Conservation (phyloP, 2,888 invertebrate genomes). For the Stenichneumon culpator region DNA sequence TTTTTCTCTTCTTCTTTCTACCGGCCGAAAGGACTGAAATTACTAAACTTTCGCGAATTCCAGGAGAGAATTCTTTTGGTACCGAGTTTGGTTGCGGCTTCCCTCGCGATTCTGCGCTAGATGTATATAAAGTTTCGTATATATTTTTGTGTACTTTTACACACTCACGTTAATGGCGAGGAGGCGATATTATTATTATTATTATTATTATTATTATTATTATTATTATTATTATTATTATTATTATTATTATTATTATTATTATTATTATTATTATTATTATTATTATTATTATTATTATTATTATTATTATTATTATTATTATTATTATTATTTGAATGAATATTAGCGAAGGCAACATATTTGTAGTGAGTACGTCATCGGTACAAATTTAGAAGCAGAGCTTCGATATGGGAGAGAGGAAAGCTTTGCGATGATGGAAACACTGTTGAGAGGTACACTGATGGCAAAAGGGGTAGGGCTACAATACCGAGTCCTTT, state of each 20-base stretch:
- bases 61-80: slow-evolving; percentile 53
- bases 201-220: background rate
- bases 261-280: background rate
- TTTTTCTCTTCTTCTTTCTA: slow-evolving; percentile 20
- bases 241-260: background rate
- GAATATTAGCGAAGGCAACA: background rate
- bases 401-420: background rate
- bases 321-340: background rate
- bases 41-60: slow-evolving; percentile 64
- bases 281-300: background rate
- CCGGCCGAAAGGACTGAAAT: slow-evolving; percentile 59
- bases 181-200: background rate
- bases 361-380: background rate
- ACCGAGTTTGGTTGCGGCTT: slow-evolving; percentile 35
- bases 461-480: slow-evolving; percentile 12
- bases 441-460: slow-evolving; percentile 19
- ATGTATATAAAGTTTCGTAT: slow-evolving; percentile 32
- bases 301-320: background rate
- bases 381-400: slow-evolving; percentile 2
- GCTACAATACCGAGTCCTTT: slow-evolving; percentile 46
- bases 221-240: background rate
- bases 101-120: slow-evolving; percentile 8
- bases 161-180: slow-evolving; percentile 4
- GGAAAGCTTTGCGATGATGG: slow-evolving; percentile 20
- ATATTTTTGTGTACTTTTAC: slow-evolving; percentile 13